phyloP scores from a whole-genome alignment of 2,113 vertebrate genomes.

The Hyperopisus bebe region DNA sequence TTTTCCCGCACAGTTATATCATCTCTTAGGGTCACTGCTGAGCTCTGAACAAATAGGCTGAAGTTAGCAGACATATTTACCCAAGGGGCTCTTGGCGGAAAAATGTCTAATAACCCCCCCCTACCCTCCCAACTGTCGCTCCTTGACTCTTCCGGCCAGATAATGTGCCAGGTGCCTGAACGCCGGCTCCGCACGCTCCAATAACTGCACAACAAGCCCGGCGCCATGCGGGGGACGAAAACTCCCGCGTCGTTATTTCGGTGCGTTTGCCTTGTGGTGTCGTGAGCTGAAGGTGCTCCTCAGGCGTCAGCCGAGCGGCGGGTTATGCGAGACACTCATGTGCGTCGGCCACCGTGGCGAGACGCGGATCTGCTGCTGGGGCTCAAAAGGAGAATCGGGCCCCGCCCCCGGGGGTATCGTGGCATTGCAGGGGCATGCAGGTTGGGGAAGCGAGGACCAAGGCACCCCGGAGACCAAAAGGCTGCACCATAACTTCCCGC shows the following conservation, averaged over 20 bases:
- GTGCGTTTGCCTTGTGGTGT: not conserved
- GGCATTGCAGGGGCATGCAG: not conserved
- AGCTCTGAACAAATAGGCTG: not conserved
- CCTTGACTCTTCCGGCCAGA: not conserved
- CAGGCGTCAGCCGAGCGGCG: not conserved
- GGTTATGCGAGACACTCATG: not conserved
- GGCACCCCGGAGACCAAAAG: not conserved
- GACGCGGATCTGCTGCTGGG: not conserved
- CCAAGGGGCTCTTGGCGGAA: not conserved
- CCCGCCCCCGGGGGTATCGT: not conserved
- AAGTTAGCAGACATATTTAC: not conserved
- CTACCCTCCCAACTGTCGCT: not conserved
- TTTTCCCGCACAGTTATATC: not conserved
- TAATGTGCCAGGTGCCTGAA: not conserved
- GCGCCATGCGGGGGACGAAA: not conserved
- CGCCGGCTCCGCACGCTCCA: not conserved
- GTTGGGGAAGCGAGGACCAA: not conserved
- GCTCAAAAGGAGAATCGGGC: not conserved
- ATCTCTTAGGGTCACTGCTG: not conserved
- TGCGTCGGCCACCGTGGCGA: not conserved
- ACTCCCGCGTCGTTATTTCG: not conserved
- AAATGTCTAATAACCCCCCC: not conserved
- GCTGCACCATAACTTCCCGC: not conserved
- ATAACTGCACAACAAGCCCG: not conserved
- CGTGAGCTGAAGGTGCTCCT: not conserved